Evolutionary conservation across 2,113 vertebrate species (phyloP), one percentile per base, ranked within the genome.

Genomic region (Malurus cyaneus): DNA sequence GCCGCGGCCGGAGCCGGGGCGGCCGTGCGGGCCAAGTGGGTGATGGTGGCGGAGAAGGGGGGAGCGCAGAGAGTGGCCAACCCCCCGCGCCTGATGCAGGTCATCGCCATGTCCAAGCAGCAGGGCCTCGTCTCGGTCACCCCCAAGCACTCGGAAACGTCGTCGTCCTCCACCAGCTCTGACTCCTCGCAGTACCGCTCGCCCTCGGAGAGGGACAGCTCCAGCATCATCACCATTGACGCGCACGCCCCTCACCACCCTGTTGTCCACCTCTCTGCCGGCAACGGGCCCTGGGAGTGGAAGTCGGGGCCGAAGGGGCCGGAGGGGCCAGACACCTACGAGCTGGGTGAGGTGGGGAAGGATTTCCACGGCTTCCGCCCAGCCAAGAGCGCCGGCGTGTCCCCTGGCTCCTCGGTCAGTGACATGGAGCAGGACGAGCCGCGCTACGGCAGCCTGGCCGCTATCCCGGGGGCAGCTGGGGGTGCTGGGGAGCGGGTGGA

Each of bases 81-180:
- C 86, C 98, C 99, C 0, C 99, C 99, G 0, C 98, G 99, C 23
- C 98, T 99, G 31, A 98, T 99, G 97, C 99, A 99, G 94, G 99
- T 99, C 42, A 98, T 99, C 0, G 99, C 99, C 83, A 98, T 99
- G 99, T 99, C 99, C 28, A 99, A 99, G 96, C 98, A 98, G 62
- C 98, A 98, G 25, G 97, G 98, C 36, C 94, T 98, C 2, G 96
- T 98, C 8, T 97, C 97, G 0, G 97, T 98, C 41, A 98, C 98
- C 4, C 94, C 98, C 21, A 99, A 98, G 60, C 98, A 98, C 32
- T 98, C 98, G 0, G 99, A 99, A 86, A 98, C 99, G 0, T 98
- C 98, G 2, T 99, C 98, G 0, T 99, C 98, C 36, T 98, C 99
- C 59, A 98, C 98, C 89, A 98, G 99, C 93, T 98, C 98, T 0